Evolutionary conservation across 2,797 vertebrate species (phyloP), one percentile per base, ranked within the genome.

Genomic region (Pipistrellus pygmaeus): DNA sequence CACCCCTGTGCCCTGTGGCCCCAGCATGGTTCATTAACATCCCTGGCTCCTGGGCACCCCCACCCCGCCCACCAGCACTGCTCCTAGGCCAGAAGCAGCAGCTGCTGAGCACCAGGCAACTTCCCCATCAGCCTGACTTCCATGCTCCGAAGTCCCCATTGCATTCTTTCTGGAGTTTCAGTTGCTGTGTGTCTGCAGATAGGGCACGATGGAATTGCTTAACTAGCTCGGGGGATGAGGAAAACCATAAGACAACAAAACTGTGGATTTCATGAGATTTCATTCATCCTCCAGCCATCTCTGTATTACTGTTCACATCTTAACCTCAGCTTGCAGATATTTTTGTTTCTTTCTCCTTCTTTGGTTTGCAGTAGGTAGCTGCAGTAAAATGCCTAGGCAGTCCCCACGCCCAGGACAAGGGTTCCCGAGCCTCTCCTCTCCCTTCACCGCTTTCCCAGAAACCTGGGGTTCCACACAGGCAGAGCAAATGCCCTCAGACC

Each of bases 181-280:
- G 94, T 97, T 97, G 98, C 98, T 97, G 96, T 98, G 96, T 98
- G 98, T 98, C 95, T 98, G 98, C 97, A 95, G 98, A 97, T 97
- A 98, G 98, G 98, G 97, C 97, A 94, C 97, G 97, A 89, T 98
- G 98, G 98, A 97, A 96, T 98, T 97, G 97, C 98, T 96, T 97
- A 98, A 98, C 97, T 62, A 98, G 98, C 97, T 97, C 93, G 93
- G 97, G 98, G 97, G 97, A 98, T 97, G 96, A 96, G 95, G 97
- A 97, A 97, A 82, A 80, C 94, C 35, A 46, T 75, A 62, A 98
- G 97, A 96, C 21, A 96, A 97, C 97, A 97, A 97, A 97, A 97
- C 97, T 98, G 98, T 99, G 99, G 99, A 99, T 99, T 99, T 99
- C 98, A 98, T 98, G 98, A 98, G 98, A 98, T 98, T 98, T 98